Percentiles rank a stretch among this genome's conserved stretches.
Conservation (phyloP, 2,888 invertebrate species). For the Ischnura elegans region DNA sequence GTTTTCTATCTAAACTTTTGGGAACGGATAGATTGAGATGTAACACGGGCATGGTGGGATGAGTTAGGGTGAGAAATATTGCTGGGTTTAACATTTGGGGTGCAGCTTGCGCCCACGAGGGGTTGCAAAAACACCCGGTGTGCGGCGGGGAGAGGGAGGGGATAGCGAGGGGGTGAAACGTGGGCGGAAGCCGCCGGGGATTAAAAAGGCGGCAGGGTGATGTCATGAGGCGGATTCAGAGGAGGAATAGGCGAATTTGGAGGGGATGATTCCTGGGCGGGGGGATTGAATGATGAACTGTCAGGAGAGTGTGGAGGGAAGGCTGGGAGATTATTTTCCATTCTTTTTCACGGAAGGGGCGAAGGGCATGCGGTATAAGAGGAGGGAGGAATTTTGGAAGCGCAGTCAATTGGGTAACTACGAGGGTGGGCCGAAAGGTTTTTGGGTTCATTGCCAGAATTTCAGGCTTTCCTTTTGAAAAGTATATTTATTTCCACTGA, state of each 20-base stretch:
- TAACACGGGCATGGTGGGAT: not conserved
- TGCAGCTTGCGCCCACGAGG: not conserved
- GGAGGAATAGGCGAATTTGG: not conserved
- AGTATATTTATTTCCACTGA: too few relatives aligned
- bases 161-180: not conserved
- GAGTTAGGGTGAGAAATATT: not conserved
- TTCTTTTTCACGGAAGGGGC: not conserved
- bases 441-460: too few relatives aligned
- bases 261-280: not conserved
- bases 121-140: not conserved
- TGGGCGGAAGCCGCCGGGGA: conserved; percentile 4
- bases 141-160: not conserved
- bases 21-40: too few relatives aligned
- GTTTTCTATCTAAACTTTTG: too few relatives aligned
- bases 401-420: not conserved
- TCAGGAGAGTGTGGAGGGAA: not conserved
- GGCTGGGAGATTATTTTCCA: not conserved
- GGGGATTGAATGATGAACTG: conserved; percentile 3
- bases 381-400: not conserved
- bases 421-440: not conserved
- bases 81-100: conserved; percentile 19
- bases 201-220: not conserved
- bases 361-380: not conserved
- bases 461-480: too few relatives aligned
- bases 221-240: not conserved